Evolutionary conservation across 2,797 vertebrate genomes (phyloP), one percentile per base, ranked within the genome.

Genomic region (Enteromius paludinosus): DNA sequence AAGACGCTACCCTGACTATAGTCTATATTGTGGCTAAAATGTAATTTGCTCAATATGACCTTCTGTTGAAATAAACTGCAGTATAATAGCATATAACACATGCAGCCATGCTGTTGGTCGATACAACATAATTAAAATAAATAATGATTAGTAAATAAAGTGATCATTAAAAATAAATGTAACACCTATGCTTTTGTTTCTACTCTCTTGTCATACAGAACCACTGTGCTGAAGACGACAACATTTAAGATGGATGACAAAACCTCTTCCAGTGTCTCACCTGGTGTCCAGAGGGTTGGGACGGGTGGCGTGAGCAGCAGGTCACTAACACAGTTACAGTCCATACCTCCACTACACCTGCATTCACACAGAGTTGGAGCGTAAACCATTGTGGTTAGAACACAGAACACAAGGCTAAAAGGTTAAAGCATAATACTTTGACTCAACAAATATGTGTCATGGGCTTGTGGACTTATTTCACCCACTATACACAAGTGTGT

Each of bases 281-380:
- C 97, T 91, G 97, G 96, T 83, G 97, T 97, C 97, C 97, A 98
- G 86, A 98, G 96, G 49, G 97, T 93, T 20, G 97, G 96, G 90
- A 98, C 94, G 11, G 97, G 96, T 69, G 97, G 96, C 87, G 93
- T 92, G 87, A 98, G 95, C 88, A 98, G 94, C 89, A 98, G 92
- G 89, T 98, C 96, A 90, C 96, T 97, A 91, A 97, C 96, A 88
- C 97, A 98, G 94, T 96, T 97, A 94, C 96, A 97, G 93, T 97
- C 97, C 97, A 97, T 98, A 90, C 91, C 92, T 94, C 92, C 92
- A 84, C 91, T 90, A 91, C 93, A 94, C 92, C 94, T 95, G 87
- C 18, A 87, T 3, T 64, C 47, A 84, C 35, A 74, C 56, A 83
- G 23, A 75, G 54, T 75, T 23, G 54, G 1, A 43, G 65, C n/a